Evolutionary conservation across 1,140 invertebrate genomes (phyloP), one percentile per base, ranked within the genome.

Genomic region (Phortica variegata): DNA sequence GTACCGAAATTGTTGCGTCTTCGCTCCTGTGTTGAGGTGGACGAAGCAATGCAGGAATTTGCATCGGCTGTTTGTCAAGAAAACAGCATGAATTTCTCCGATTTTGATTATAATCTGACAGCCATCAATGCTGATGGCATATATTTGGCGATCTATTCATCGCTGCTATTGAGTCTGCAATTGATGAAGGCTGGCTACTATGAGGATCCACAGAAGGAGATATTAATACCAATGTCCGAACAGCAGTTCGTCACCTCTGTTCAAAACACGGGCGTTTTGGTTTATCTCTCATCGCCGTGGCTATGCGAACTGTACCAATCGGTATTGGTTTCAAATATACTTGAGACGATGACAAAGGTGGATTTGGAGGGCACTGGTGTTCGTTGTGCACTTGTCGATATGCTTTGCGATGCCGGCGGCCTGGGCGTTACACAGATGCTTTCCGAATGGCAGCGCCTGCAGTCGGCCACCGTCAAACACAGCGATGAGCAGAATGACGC

Each of bases 91-190:
- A 77, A 65, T 21, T 73, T 62, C 38, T 76, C 65, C 9, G 73
- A 74, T 26, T 76, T 37, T 75, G 83, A 77, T 78, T 81, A 47
- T 80, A 83, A 49, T 79, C 79, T 85, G 3, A 90, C 89, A 17
- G 93, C 95, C 36, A 89, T 95, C 79, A 97, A 97, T 77, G 92
- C 93, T 16, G 93, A 97, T 80, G 93, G 93, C 39, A 90, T 97
- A 39, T 97, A 97, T 75, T 79, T 95, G 42, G 89, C 93, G 1
- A 91, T 90, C 1, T 93, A 93, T 66, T 85, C 89, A 2, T 87
- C 89, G 2, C 77, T 97, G 15, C 75, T 91, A 26, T 78, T 97
- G 0, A 93, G 91, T 72, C 76, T 95, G 12, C 90, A 90, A 68
- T 80, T 95, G 3, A 85, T 89, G 34, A 81, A 84, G 52, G 80